Evolutionary conservation across 2,888 invertebrate genomes (phyloP).

Genomic region (Ornithoptera alexandrae): DNA sequence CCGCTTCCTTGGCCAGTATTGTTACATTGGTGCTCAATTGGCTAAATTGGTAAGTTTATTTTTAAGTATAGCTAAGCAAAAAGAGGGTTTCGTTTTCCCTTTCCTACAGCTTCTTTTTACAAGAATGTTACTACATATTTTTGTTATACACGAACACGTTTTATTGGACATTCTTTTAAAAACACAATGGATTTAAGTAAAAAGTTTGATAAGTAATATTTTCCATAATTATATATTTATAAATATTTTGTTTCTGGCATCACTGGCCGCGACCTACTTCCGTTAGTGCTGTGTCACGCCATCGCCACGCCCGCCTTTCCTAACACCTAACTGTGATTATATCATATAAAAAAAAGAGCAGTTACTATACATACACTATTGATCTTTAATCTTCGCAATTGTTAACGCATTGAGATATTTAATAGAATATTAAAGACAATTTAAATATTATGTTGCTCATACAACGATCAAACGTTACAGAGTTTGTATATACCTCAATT

Average conservation of each 20-base stretch:
- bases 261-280: conserved; percentile 17
- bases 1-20: no score
- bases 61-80: no score
- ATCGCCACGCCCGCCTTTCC: conserved; percentile 11
- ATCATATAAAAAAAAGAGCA: conserved; percentile 32
- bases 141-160: no score
- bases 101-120: no score
- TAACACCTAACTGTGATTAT: conserved; percentile 14
- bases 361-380: conserved; percentile 17
- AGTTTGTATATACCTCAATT: background rate
- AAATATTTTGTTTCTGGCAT: conserved; percentile 9
- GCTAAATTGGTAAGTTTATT: no score
- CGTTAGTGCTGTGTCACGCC: conserved; percentile 16
- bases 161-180: no score
- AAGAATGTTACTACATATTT: no score
- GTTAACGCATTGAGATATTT: background rate
- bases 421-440: background rate
- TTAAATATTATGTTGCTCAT: background rate
- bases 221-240: conserved; percentile 7
- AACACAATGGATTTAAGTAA: background rate
- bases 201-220: background rate
- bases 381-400: conserved; percentile 24
- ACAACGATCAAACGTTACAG: background rate
- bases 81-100: no score
- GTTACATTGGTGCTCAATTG: no score